Evolutionary conservation across 2,113 vertebrate genomes (phyloP).

Genomic region (Vidua macroura): DNA sequence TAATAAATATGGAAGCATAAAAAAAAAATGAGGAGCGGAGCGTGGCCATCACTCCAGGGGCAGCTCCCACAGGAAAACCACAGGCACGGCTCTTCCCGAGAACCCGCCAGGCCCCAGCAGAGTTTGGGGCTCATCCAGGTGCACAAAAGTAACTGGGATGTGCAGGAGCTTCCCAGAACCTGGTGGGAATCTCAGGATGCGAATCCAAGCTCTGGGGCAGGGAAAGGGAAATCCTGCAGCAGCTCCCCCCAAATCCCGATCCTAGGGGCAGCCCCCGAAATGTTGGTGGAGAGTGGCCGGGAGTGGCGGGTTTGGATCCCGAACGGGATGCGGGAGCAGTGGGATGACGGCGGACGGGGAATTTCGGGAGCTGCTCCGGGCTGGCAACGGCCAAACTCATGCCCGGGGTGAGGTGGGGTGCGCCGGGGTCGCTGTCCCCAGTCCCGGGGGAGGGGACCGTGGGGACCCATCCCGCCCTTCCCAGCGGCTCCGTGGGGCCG

Average conservation of each 20-base stretch:
- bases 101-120: rapidly evolving
- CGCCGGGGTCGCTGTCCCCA: not conserved
- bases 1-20: rapidly evolving
- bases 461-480: not conserved
- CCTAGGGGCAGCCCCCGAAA: not conserved
- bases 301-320: not conserved
- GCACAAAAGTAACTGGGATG: rapidly evolving
- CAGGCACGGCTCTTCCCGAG: not conserved
- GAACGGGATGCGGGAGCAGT: rapidly evolving
- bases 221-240: not conserved
- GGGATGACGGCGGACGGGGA: not conserved
- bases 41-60: not conserved
- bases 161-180: not conserved
- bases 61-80: not conserved
- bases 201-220: not conserved
- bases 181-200: rapidly evolving
- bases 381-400: not conserved
- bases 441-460: rapidly evolving
- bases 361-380: rapidly evolving
- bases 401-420: rapidly evolving
- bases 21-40: not conserved
- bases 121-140: not conserved
- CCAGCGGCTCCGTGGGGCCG: not conserved
- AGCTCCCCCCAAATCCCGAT: not conserved
- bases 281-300: rapidly evolving